Evolutionary conservation across 1,140 invertebrate species (phyloP), one percentile per base, ranked within the genome.

Genomic region (Bacillus rossius): DNA sequence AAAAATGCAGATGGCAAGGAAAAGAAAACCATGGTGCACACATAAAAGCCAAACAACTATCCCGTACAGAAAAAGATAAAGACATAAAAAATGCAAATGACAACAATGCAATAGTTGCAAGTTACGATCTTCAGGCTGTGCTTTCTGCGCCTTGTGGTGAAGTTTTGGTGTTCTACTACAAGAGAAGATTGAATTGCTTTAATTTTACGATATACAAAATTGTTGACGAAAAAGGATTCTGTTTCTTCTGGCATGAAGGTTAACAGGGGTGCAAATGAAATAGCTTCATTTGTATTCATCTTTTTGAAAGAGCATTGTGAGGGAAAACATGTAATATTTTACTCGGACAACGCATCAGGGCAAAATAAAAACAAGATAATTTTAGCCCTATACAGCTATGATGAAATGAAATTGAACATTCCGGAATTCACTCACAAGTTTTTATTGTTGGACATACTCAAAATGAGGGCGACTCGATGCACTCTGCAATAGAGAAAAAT

Each of bases 341-440:
- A 67, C 58, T 66, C 40, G 3, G 72, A 74, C 26, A 73, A 74
- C 51, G 73, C 67, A 42, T 65, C 63, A 41, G 70, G 67, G 2
- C 71, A 74, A 53, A 67, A 74, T 48, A 73, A 72, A 63, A 73
- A 74, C 55, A 72, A 71, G 51, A 72, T 61, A 60, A 63, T 73
- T 59, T 16, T 67, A 37, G 43, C 59, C 23, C 61, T 66, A 57
- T 71, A 71, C 61, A 58, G 66, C 42, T 67, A 60, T 42, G 55
- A 62, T 55, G 59, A 62, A 45, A 38, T 51, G 29, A 65, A 63
- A 17, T 57, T 60, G 42, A 62, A 49, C 54, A 61, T 65, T 22
- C 65, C 67, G 17, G 64, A 62, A 5, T 69, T 75, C 54, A 69
- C 62, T 22, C 73, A 74, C 59, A 75, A 74, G 41, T 75, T 67